A percentile compares a stretch with the other conserved stretches of the same genome.
Evolutionary conservation across 1,140 invertebrate species (phyloP).

Genomic region (Ganaspis sp.): DNA sequence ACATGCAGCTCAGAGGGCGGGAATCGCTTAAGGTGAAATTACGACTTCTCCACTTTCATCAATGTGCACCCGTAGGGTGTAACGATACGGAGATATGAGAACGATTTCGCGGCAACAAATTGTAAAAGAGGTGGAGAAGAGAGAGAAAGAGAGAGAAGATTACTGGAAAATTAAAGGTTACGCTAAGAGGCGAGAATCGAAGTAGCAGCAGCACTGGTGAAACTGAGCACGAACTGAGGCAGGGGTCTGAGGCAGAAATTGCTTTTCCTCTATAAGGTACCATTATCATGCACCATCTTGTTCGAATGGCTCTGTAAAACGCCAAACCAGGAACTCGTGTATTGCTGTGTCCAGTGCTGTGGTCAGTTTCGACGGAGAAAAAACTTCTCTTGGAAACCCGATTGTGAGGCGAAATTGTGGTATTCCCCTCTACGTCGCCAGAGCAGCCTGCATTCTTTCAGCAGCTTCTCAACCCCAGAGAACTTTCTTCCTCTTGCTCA

Average conservation of each 20-base stretch:
- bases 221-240: conserved; percentile 45
- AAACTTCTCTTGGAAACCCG: conserved; percentile 47
- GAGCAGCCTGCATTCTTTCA: neutral
- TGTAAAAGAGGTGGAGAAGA: neutral
- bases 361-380: conserved; percentile 62
- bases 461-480: conserved; percentile 16
- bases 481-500: conserved; percentile 6
- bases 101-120: conserved; percentile 22
- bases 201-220: conserved; percentile 44
- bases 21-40: conserved; percentile 14
- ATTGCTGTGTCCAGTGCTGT: conserved; percentile 62
- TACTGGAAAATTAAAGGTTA: conserved; percentile 63
- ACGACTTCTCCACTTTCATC: conserved; percentile 15
- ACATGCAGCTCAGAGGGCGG: neutral
- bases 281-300: conserved; percentile 75
- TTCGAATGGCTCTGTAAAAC: conserved; percentile 72
- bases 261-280: conserved; percentile 72
- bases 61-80: conserved; percentile 5
- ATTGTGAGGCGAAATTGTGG: conserved; percentile 66
- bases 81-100: conserved; percentile 24
- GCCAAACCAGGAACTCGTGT: conserved; percentile 55
- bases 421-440: conserved; percentile 38
- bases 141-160: conserved; percentile 38
- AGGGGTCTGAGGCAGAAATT: conserved; percentile 66
- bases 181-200: conserved; percentile 64